Evolutionary conservation across 2,888 invertebrate species (phyloP).

Genomic region (Eristalis arbustorum): DNA sequence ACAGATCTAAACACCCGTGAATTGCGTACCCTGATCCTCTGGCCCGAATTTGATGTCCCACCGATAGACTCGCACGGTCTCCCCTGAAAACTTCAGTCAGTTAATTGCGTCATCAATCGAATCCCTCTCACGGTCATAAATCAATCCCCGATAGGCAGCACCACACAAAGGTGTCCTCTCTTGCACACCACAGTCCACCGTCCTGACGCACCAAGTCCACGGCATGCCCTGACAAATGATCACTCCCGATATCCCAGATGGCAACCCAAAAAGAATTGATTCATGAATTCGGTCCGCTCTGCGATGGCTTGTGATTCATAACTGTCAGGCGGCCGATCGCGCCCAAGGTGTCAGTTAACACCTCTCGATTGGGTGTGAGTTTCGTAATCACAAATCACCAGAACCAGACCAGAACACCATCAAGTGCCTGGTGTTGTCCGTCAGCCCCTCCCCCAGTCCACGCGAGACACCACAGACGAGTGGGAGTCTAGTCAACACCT

Average conservation of each 20-base stretch:
- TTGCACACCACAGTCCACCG: not conserved
- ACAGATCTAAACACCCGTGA: too few species aligned
- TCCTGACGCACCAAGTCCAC: not conserved
- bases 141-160: not conserved
- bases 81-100: not conserved
- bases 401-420: conserved; percentile 58
- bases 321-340: conserved; percentile 51
- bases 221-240: conserved; percentile 40
- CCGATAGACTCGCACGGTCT: not conserved
- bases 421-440: conserved; percentile 47
- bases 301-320: conserved; percentile 64
- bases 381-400: conserved; percentile 61
- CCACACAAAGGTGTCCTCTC: not conserved
- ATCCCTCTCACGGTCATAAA: not conserved
- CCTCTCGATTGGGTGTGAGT: conserved; percentile 67
- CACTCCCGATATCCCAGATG: conserved; percentile 45
- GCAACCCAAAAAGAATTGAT: conserved; percentile 58
- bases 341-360: conserved; percentile 58
- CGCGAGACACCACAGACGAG: conserved; percentile 32
- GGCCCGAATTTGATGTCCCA: not conserved
- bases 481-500: conserved; percentile 64
- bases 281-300: conserved; percentile 47
- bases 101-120: not conserved
- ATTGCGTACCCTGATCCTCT: not conserved
- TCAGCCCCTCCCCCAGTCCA: not conserved